Evolutionary conservation across 2,888 invertebrate genomes (phyloP), one percentile per base, ranked within the genome.

Genomic region (Microctonus brassicae): DNA sequence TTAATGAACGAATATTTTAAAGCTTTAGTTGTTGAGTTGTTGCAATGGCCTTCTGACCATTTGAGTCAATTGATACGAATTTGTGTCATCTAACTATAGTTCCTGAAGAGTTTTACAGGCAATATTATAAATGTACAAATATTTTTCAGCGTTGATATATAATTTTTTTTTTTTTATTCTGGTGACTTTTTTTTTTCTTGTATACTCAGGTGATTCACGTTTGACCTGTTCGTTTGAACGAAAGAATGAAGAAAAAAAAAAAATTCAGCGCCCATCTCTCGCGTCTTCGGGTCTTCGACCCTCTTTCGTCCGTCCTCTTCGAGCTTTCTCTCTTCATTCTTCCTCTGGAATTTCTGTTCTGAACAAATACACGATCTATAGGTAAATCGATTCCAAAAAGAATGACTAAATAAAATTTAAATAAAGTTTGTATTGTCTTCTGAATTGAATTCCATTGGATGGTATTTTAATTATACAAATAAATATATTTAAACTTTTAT

Each of bases 241-340:
- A 3, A 24, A 26, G n/a, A 24, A 13, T 22, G 24, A 13, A 26
- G 26, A 22, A 20, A 47, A 7, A 29, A 29, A 29, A 47, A 47
- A 47, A 17, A 22, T 33, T 10, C 26, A 6, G 29, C 63, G 63
- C 36, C 24, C 65, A 55, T 17, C 53, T 22, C 34, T 7, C 47
- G 58, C 20, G 39, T 42, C 60, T 60, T 65, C 33, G 52, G 72
- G 65, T 72, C 64, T 60, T 64, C 57, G 72, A 72, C 63, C 72
- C 58, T 64, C 17, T 36, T 22, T 4, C 47, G 17, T 47, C 17
- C 47, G 7, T 47, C 6, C 47, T 47, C n/a, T n/a, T 47, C 20
- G 9, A 47, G 17, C 20, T 47, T 20, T 47, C 47, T 47, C 47
- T 47, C 47, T 47, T 47, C 17, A 17, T 47, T 47, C 47, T 47